Base-by-base conservation (phyloP, 30 jellyfish, hydroid and myxozoan species). In the Aurelia sp. region DNA sequence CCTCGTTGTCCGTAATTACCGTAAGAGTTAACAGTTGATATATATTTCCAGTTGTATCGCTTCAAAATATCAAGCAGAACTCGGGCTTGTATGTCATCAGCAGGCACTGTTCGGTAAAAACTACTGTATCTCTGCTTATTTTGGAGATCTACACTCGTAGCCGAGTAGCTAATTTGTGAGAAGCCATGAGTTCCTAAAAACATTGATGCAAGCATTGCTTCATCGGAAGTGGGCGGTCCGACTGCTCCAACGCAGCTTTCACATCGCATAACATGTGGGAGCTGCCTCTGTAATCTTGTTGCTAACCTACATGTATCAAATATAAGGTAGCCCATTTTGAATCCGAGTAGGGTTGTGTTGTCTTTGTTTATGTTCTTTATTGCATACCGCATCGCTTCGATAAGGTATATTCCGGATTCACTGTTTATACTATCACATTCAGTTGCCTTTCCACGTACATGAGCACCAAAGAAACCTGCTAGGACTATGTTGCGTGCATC, bases 221-320 rank as follows among this genome's bases (percentile, higher is more conserved):
- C 91, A 37, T 82, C 91, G 0, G 91, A 67, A n/a, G 91, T 82
- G 52, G 68, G 27, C 17, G 86, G 86, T n/a, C 91, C 91, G 20
- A 82, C 67, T 21, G 69, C 48, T 12, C 91, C 91, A 18, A 22
- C 59, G 3, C 51, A 40, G 51, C 11, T 5, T 8, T 8, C 11
- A 44, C 15, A 44, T 44, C 3, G 15, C 13, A 9, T 13, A 13
- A 44, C 3, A 44, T 8, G 1, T 44, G 16, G 55, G 15, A 44
- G 55, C 13, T 44, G 55, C 15, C 55, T 8, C 55, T 10, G 69
- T 59, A 59, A 21, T 21, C 33, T 59, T 59, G 69, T 4, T 18
- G 33, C 69, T 9, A 33, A 59, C 33, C 16, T n/a, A 13, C 69
- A 59, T 18, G 69, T 59, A 59, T 59, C 69, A 21, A 6, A n/a